Percentiles rank a stretch among this genome's conserved stretches.
These are phyloP conservation scores for Crambe crambe DNA, from an alignment of 37 sponge, comb jelly and placozoan species.

Conservation along the genomic window DNA sequence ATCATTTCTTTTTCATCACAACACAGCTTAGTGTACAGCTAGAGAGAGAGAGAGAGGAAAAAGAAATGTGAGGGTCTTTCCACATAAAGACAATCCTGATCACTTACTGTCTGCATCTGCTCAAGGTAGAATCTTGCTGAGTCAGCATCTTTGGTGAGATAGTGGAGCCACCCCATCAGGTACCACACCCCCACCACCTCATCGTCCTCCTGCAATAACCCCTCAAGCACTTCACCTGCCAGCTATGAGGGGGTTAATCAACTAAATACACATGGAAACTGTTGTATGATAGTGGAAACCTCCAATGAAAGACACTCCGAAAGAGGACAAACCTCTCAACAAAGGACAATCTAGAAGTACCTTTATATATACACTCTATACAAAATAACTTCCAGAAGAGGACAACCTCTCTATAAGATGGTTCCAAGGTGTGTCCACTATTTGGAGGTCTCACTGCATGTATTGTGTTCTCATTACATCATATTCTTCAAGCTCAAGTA, in stretches of 20 bases:
- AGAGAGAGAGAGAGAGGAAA: background rate
- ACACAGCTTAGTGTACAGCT: slow-evolving; percentile 51
- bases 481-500: slow-evolving; percentile 68
- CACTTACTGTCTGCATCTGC: slow-evolving; percentile 34
- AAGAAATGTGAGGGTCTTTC: background rate
- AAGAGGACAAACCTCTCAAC: too few relatives aligned
- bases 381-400: too few relatives aligned
- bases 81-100: slow-evolving; percentile 12
- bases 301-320: too few relatives aligned
- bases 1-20: slow-evolving; percentile 71
- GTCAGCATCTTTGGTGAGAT: slow-evolving; percentile 39
- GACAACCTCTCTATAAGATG: too few relatives aligned
- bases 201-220: slow-evolving; percentile 72
- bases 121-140: slow-evolving; percentile 58
- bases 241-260: slow-evolving; percentile 27
- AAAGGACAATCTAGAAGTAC: too few relatives aligned
- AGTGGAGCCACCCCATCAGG: slow-evolving; percentile 77
- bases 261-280: background rate
- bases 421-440: too few relatives aligned
- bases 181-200: slow-evolving; percentile 89
- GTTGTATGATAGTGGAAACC: background rate
- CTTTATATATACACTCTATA: too few relatives aligned
- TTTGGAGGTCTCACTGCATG: too few relatives aligned
- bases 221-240: slow-evolving; percentile 61
- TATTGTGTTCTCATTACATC: slow-evolving; percentile 67